These are phyloP conservation scores for Desoria tigrina DNA, from an alignment of 2,888 invertebrate species.

Conservation along the genomic window DNA sequence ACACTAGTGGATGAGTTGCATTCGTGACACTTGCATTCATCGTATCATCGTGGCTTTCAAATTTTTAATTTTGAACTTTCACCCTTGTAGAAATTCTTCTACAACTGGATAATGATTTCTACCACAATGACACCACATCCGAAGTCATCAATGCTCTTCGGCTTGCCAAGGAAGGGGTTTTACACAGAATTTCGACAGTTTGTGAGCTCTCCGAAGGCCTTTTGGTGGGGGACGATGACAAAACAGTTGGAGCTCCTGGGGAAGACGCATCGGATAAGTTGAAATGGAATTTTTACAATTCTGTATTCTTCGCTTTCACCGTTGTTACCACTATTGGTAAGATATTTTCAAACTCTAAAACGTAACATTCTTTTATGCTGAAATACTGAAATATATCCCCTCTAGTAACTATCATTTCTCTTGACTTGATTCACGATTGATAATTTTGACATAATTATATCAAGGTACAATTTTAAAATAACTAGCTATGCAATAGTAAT, in stretches of 20 bases:
- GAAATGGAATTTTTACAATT: slow-evolving; percentile 87
- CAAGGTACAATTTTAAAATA: too few relatives aligned
- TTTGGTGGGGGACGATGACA: slow-evolving; percentile 23
- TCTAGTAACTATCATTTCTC: too few relatives aligned
- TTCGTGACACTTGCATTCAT: too few relatives aligned
- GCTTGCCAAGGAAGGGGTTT: slow-evolving; percentile 49
- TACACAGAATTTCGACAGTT: slow-evolving; percentile 45
- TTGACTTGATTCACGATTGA: too few relatives aligned
- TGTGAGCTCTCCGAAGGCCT: slow-evolving; percentile 45
- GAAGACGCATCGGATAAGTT: slow-evolving; percentile 57
- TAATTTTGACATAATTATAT: too few relatives aligned
- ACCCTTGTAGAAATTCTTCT: slow-evolving; percentile 47
- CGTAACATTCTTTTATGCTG: too few relatives aligned
- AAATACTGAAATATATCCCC: too few relatives aligned
- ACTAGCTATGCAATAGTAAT: too few relatives aligned
- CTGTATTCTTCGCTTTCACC: slow-evolving; percentile 87
- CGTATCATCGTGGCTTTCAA: too few relatives aligned
- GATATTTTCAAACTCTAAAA: too few relatives aligned
- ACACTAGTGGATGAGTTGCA: too few relatives aligned
- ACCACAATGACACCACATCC: slow-evolving; percentile 44
- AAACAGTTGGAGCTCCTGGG: not conserved
- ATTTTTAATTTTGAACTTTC: too few relatives aligned
- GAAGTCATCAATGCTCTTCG: slow-evolving; percentile 49
- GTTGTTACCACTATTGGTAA: slow-evolving; percentile 89
- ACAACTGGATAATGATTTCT: slow-evolving; percentile 52